phyloP scores from a whole-genome alignment of 2,797 vertebrate genomes.

The Rhincodon typus region DNA sequence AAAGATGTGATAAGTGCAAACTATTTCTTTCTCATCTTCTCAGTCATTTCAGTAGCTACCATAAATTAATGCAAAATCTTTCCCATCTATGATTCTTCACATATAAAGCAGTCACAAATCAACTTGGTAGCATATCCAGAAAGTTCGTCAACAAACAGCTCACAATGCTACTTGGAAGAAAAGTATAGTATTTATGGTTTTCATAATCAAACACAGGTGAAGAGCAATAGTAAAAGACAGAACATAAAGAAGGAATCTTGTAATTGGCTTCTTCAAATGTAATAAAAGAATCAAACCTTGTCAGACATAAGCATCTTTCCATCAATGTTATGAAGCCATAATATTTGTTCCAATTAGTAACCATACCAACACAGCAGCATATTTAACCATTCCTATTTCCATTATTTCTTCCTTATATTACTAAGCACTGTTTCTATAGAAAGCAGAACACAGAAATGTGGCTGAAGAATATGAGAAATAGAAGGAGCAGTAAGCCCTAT shows the following conservation, averaged over 20 bases:
- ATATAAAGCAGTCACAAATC: background rate
- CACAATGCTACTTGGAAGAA: background rate
- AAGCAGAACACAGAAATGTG: background rate
- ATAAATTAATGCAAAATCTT: background rate
- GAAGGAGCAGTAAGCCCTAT: background rate
- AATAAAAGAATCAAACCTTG: constrained; percentile 11
- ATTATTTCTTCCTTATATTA: background rate
- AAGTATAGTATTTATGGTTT: constrained; percentile 10
- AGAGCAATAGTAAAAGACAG: background rate
- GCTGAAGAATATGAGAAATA: background rate
- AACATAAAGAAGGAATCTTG: constrained; percentile 2
- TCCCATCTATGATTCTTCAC: background rate
- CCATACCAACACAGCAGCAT: background rate
- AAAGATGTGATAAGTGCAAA: background rate
- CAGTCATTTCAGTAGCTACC: background rate
- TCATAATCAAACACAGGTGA: constrained; percentile 32
- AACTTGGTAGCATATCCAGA: background rate
- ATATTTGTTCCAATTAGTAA: constrained; percentile 14
- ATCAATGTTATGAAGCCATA: background rate
- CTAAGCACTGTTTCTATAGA: background rate
- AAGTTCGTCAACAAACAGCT: background rate
- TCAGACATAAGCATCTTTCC: background rate
- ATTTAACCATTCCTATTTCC: background rate
- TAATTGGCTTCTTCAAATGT: background rate
- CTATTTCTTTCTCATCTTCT: background rate